Percentiles rank a stretch among this genome's conserved stretches.
Evolutionary conservation across 2,888 invertebrate species (phyloP).

Genomic region (Cyclophora punctaria): DNA sequence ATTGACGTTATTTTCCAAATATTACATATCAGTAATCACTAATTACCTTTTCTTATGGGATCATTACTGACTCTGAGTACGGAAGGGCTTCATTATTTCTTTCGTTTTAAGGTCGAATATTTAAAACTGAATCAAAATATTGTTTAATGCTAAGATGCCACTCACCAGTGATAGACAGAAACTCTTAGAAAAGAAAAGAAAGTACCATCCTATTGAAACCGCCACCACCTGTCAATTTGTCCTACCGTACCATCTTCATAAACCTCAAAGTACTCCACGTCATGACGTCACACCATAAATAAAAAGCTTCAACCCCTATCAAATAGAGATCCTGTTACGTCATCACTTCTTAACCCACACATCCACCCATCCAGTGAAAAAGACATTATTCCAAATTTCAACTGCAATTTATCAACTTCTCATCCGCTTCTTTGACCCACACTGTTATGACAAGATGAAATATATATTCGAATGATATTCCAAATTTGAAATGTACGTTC

Average conservation of each 20-base stretch:
- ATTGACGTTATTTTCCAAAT: too few relatives aligned
- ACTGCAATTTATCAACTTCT: slow-evolving; percentile 70
- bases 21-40: too few relatives aligned
- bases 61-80: too few relatives aligned
- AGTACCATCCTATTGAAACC: not conserved
- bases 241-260: not conserved
- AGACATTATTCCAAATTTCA: slow-evolving; percentile 73
- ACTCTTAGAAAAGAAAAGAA: too few relatives aligned
- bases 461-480: slow-evolving; percentile 69
- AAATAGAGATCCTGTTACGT: slow-evolving; percentile 50
- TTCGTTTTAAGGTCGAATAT: too few relatives aligned
- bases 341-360: slow-evolving; percentile 50
- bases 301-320: slow-evolving; percentile 28
- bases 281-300: not conserved
- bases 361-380: slow-evolving; percentile 49
- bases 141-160: too few relatives aligned
- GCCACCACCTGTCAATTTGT: not conserved
- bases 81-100: too few relatives aligned
- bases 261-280: slow-evolving; percentile 5
- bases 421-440: slow-evolving; percentile 67
- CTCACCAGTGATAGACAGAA: too few relatives aligned
- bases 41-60: too few relatives aligned
- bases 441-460: slow-evolving; percentile 73
- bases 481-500: slow-evolving; percentile 49
- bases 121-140: too few relatives aligned